Conservation (phyloP, 2,113 vertebrate genomes). For the Tragelaphus scriptus region DNA sequence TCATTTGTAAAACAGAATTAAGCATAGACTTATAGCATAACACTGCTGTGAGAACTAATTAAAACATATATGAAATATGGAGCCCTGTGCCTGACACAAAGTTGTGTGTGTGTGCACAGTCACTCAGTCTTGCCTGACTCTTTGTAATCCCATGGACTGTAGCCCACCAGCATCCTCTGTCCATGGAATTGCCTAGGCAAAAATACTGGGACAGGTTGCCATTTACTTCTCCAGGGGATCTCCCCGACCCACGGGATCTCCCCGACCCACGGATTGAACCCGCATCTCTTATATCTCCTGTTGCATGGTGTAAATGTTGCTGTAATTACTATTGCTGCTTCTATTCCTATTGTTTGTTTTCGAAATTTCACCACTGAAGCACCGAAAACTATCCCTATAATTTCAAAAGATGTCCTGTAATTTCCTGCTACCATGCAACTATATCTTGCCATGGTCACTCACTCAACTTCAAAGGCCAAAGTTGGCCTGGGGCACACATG, state of each 20-base stretch:
- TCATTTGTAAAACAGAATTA: not conserved
- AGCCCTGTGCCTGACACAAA: not conserved
- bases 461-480: slow-evolving; percentile 48
- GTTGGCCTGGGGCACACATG: not conserved
- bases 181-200: not conserved
- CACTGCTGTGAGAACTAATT: not conserved
- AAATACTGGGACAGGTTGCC: not conserved
- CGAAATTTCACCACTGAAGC: not conserved
- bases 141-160: not conserved
- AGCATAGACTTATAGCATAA: not conserved
- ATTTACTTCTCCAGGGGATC: not conserved
- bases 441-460: not conserved
- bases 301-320: not conserved
- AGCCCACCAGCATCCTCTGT: not conserved
- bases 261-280: not conserved
- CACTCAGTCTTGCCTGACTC: not conserved
- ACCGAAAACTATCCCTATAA: not conserved
- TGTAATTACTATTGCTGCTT: not conserved
- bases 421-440: slow-evolving; percentile 46
- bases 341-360: not conserved
- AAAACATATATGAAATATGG: not conserved
- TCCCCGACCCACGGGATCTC: not conserved
- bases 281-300: not conserved
- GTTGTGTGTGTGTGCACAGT: not conserved
- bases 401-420: slow-evolving; percentile 38